phyloP scores from a whole-genome alignment of 1,140 invertebrate species.

The Ganaspis sp. region DNA sequence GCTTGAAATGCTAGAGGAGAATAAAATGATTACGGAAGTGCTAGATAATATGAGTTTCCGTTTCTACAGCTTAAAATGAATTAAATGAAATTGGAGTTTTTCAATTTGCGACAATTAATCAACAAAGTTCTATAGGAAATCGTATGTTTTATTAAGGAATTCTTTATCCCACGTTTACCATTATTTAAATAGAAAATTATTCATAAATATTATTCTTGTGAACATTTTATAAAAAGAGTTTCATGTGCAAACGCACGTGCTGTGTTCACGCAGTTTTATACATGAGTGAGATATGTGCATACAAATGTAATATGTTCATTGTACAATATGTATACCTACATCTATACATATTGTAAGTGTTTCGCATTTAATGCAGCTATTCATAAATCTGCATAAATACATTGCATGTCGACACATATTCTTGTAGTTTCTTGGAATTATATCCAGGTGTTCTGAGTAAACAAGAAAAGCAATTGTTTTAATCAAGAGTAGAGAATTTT shows the following conservation, averaged over 20 bases:
- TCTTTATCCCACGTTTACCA: too few species aligned
- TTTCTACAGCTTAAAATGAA: constrained; percentile 10
- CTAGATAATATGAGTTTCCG: constrained; percentile 37
- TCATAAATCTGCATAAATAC: constrained; percentile 2
- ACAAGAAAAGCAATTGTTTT: neutral
- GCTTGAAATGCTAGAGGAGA: constrained; percentile 19
- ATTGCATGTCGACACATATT: neutral
- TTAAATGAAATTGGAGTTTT: too few species aligned
- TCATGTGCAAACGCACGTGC: constrained; percentile 24
- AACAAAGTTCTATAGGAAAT: too few species aligned
- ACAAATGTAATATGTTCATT: neutral
- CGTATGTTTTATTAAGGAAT: too few species aligned
- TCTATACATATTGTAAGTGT: neutral
- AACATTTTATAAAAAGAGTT: too few species aligned
- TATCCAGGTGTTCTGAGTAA: neutral
- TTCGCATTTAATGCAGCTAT: constrained; percentile 5
- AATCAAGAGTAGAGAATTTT: neutral
- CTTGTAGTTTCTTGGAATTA: constrained; percentile 6
- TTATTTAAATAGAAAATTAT: too few species aligned
- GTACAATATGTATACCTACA: too few species aligned
- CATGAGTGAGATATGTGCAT: neutral
- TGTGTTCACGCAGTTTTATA: neutral
- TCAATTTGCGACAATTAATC: too few species aligned
- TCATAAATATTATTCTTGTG: too few species aligned
- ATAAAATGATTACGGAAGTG: constrained; percentile 31